These are phyloP conservation scores for Gymnogyps californianus DNA, from an alignment of 2,113 vertebrate species.

Conservation along the genomic window DNA sequence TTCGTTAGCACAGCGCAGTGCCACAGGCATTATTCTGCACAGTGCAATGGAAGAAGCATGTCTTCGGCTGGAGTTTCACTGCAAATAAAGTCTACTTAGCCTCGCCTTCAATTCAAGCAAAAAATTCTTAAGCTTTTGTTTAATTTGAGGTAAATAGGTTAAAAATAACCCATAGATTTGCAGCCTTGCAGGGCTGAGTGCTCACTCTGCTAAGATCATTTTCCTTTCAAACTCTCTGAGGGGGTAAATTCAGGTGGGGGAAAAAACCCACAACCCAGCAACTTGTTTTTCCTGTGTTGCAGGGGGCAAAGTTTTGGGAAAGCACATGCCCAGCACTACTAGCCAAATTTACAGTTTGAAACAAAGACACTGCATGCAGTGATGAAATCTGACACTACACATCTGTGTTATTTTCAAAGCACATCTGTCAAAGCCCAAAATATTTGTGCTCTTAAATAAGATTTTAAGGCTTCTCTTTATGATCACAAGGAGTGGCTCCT, in stretches of 20 bases:
- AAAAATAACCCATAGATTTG: constrained; percentile 42
- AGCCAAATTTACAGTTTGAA: background rate
- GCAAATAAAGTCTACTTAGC: background rate
- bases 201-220: background rate
- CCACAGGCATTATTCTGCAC: background rate
- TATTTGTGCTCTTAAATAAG: background rate
- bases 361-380: background rate
- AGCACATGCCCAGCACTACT: background rate
- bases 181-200: background rate
- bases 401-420: constrained; percentile 47
- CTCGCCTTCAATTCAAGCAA: background rate
- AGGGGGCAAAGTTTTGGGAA: background rate
- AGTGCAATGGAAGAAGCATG: background rate
- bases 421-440: background rate
- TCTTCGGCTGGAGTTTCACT: background rate
- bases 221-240: background rate
- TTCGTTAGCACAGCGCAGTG: background rate
- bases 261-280: background rate
- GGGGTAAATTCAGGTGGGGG: background rate
- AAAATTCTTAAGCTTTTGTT: background rate
- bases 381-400: background rate
- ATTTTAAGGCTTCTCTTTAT: background rate
- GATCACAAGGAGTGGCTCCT: background rate
- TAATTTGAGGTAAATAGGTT: constrained; percentile 19
- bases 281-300: background rate